Evolutionary conservation across 1,140 invertebrate genomes (phyloP), one percentile per base, ranked within the genome.

Genomic region (Apis cerana): DNA sequence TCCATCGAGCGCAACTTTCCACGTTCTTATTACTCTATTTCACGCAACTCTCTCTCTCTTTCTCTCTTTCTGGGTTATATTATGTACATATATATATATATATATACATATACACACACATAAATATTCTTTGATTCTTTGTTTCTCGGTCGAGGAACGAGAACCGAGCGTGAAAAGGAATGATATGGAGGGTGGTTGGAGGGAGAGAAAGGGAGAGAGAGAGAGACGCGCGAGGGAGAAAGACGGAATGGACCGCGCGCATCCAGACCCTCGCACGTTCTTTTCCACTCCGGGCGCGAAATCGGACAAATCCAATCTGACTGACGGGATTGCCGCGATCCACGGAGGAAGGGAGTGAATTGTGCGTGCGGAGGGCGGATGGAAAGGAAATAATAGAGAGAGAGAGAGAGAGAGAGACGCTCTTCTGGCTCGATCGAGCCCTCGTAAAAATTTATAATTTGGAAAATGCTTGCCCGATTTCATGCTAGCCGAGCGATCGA

Each of bases 371-470:
- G 27, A 27, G 23, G 33, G 19, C 52, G 62, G 80, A 61, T 50
- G 80, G 71, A 67, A 70, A 76, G 86, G 78, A 72, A 84, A 71
- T 71, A 77, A 79, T 52, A 68, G 67, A 72, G 72, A 43, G 68
- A 65, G 72, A 82, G 33, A 85, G 52, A 82, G 52, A 23, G 23
- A 17, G 58, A 54, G 8, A 43, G 0, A 5, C 33, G 33, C 33
- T 43, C 33, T 33, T 43, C 33, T 43, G 19, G 27, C 27, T 59
- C 65, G 70, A 50, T 69, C 52, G 80, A 59, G 70, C 76, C 80
- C 74, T 94, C 94, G 92, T 94, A 94, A 94, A 94, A 94, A 94
- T 94, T 94, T 94, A 94, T 93, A 94, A 94, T 94, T 94, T 94
- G 94, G 93, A 94, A 94, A 94, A 94, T 93, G 93, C 90, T 58